These are phyloP conservation scores for Caenorhabditis uteleia DNA, from an alignment of 2,888 invertebrate species.

Conservation along the genomic window DNA sequence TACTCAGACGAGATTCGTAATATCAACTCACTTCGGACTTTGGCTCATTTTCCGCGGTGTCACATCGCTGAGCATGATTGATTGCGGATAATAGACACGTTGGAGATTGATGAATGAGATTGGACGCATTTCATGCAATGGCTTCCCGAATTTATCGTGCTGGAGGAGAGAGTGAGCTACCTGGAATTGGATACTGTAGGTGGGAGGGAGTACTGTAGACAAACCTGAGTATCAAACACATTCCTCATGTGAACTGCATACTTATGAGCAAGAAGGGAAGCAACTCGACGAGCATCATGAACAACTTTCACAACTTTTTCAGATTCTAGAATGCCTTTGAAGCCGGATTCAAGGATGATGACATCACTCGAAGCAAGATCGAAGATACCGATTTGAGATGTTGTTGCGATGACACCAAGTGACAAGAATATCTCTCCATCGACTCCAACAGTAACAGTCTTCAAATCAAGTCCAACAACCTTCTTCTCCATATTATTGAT, in stretches of 20 bases:
- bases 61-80: constrained; percentile 86
- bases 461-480: constrained; percentile 85
- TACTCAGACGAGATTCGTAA: background rate
- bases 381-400: constrained; percentile 74
- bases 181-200: constrained; percentile 70
- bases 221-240: constrained; percentile 69
- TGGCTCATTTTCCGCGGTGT: constrained; percentile 79
- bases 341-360: constrained; percentile 65
- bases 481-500: constrained; percentile 52
- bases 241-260: constrained; percentile 64
- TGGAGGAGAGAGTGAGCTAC: constrained; percentile 90
- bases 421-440: constrained; percentile 83
- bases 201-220: no score
- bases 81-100: constrained; percentile 72
- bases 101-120: constrained; percentile 85
- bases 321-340: constrained; percentile 62
- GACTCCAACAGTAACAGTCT: constrained; percentile 86
- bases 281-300: constrained; percentile 64
- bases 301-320: constrained; percentile 64
- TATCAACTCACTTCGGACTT: constrained; percentile 53
- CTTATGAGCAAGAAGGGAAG: constrained; percentile 59
- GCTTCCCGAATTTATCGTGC: constrained; percentile 85
- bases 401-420: constrained; percentile 74
- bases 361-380: constrained; percentile 65
- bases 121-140: constrained; percentile 92